Base-by-base conservation (phyloP, 2,888 invertebrate genomes). In the Ramazzottius varieornatus region DNA sequence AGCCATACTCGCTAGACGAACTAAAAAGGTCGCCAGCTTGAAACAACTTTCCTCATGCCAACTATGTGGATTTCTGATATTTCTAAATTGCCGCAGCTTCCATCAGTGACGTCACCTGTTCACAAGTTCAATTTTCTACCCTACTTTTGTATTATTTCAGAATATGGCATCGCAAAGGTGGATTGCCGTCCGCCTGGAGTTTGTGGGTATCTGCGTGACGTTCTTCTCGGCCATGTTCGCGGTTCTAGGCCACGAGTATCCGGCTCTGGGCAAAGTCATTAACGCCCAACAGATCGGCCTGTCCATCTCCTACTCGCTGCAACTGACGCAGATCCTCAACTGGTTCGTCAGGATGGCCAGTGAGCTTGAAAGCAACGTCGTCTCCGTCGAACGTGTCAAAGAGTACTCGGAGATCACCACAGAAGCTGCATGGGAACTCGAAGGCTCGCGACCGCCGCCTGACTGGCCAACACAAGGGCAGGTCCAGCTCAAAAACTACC, bases 141-240 rank as follows among this genome's bases (percentile, higher is more conserved):
- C n/a, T n/a, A n/a, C n/a, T n/a, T n/a, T n/a, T n/a, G n/a, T n/a
- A n/a, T n/a, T n/a, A n/a, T n/a, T n/a, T 40, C 40, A 20, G 20
- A 40, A 8, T 40, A 13, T 40, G 8, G 8, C 8, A 40, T 20
- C 8, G 8, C 63, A 46, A 40, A 84, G 91, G 72, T 98, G 96
- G 96, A 79, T 98, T 70, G 91, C 93, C 1, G 82, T 98, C 40
- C 82, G 96, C 34, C 79, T 98, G 67, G 96, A 98, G 79, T 88
- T 91, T 83, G 86, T 96, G 67, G 96, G 96, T 69, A 96, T 93
- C 78, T 79, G 87, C 68, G 89, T 96, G 69, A 92, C 94, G 69
- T 84, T 98, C 73, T 93, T 91, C 75, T 84, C 96, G 1, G 86
- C 93, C 0, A 75, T 96, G 67, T 93, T 96, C 77, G 88, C 91